A percentile compares a stretch with the other conserved stretches of the same genome.
phyloP scores from a whole-genome alignment of 1,140 invertebrate species.

The Apolygus lucorum region DNA sequence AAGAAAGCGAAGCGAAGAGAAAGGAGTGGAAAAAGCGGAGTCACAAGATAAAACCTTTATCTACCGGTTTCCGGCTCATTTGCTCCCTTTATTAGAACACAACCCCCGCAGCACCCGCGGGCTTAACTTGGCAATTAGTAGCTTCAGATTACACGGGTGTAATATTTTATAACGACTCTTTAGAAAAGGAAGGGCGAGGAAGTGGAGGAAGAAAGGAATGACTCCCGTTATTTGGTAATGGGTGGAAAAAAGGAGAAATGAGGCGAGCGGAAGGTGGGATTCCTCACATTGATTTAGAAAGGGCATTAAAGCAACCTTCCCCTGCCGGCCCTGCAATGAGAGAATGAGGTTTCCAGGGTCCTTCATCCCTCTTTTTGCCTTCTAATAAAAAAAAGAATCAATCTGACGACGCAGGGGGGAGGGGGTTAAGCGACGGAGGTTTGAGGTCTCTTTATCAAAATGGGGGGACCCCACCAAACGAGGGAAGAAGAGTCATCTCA shows the following conservation, averaged over 20 bases:
- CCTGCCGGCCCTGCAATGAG: too few relatives aligned
- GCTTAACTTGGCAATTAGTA: slow-evolving; percentile 20
- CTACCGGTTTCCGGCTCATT: slow-evolving; percentile 20
- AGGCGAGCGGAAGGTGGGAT: not conserved
- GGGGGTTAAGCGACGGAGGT: too few relatives aligned
- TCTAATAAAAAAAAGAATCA: not conserved
- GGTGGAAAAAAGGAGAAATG: not conserved
- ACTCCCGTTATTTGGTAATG: slow-evolving; percentile 7
- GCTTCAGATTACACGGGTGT: slow-evolving; percentile 17
- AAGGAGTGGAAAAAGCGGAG: not conserved
- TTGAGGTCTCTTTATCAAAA: too few relatives aligned
- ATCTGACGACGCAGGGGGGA: too few relatives aligned
- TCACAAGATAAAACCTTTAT: slow-evolving; percentile 21
- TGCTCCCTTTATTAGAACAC: slow-evolving; percentile 18
- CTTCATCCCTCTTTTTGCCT: not conserved
- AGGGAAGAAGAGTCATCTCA: too few relatives aligned
- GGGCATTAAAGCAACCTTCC: not conserved
- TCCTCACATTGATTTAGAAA: not conserved
- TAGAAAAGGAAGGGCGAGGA: not conserved
- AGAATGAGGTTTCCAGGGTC: too few relatives aligned
- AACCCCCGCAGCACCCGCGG: not conserved
- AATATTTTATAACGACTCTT: slow-evolving; percentile 18
- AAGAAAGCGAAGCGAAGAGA: not conserved
- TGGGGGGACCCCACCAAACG: too few relatives aligned
- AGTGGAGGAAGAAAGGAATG: slow-evolving; percentile 1